Evolutionary conservation across 2,797 vertebrate genomes (phyloP).

Genomic region (Sebastes taczanowskii): DNA sequence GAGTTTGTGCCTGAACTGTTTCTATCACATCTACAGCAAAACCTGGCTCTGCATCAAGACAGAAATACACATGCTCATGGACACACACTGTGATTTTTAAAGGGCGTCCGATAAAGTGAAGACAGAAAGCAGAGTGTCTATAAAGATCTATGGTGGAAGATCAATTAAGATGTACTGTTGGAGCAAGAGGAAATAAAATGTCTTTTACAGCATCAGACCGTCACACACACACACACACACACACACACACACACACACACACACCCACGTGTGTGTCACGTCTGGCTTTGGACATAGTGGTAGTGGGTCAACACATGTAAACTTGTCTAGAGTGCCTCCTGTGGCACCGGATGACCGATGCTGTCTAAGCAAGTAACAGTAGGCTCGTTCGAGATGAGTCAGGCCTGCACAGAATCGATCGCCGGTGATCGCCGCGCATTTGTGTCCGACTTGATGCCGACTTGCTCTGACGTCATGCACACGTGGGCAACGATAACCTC

Average conservation of each 20-base stretch:
- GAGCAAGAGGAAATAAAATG: conserved; percentile 30
- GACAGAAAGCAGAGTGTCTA: conserved; percentile 42
- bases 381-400: too few relatives aligned
- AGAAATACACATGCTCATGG: not conserved
- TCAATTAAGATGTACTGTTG: conserved; percentile 59
- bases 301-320: not conserved
- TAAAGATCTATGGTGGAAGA: conserved; percentile 62
- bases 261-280: not conserved
- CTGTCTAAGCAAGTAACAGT: not conserved
- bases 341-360: not conserved
- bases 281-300: conserved; percentile 1
- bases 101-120: conserved; percentile 42
- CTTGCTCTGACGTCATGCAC: too few relatives aligned
- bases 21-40: not conserved
- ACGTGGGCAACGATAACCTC: too few relatives aligned
- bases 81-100: conserved; percentile 62
- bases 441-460: too few relatives aligned
- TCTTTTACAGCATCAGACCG: conserved; percentile 39
- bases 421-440: too few relatives aligned
- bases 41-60: not conserved
- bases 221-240: not conserved
- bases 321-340: not conserved
- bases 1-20: conserved; percentile 24
- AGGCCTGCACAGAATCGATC: too few relatives aligned
- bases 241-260: not conserved